Conservation (phyloP, 92 coral and sea anemone species). For the Epizoanthus stellaris region DNA sequence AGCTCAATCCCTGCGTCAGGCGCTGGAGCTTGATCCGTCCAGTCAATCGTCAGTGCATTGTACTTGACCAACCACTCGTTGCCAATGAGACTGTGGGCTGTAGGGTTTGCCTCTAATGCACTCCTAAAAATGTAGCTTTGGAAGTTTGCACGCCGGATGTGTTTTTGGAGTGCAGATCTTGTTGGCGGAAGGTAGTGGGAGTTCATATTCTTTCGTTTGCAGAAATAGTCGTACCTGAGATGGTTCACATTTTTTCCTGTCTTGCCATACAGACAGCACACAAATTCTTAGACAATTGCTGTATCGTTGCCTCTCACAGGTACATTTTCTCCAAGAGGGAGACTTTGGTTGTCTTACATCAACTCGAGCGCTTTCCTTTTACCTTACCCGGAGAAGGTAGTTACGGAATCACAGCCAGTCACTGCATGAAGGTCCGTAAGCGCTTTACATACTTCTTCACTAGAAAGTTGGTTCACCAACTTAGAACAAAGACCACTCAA, state of each 20-base stretch:
- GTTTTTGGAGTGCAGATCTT: background rate
- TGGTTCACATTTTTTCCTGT: background rate
- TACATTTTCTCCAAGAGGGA: no score
- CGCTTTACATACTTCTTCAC: background rate
- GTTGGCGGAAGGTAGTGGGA: background rate
- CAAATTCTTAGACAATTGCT: background rate
- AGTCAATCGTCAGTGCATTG: slow-evolving; percentile 2
- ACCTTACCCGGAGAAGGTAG: background rate
- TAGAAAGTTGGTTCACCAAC: background rate
- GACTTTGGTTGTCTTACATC: no score
- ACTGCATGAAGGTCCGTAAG: background rate
- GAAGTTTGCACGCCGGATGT: slow-evolving; percentile 6
- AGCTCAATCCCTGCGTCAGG: slow-evolving; percentile 41
- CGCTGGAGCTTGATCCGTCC: slow-evolving; percentile 42
- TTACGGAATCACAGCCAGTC: background rate
- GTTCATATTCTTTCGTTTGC: background rate
- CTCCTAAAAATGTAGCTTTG: background rate
- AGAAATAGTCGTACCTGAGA: background rate
- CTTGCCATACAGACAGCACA: background rate
- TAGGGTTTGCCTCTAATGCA: background rate
- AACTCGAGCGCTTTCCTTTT: background rate
- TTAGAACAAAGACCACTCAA: no score
- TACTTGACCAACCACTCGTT: slow-evolving; percentile 1
- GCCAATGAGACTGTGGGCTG: background rate
- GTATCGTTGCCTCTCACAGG: no score